Conservation (phyloP, 2,888 invertebrate species). For the Geotrupes spiniger region DNA sequence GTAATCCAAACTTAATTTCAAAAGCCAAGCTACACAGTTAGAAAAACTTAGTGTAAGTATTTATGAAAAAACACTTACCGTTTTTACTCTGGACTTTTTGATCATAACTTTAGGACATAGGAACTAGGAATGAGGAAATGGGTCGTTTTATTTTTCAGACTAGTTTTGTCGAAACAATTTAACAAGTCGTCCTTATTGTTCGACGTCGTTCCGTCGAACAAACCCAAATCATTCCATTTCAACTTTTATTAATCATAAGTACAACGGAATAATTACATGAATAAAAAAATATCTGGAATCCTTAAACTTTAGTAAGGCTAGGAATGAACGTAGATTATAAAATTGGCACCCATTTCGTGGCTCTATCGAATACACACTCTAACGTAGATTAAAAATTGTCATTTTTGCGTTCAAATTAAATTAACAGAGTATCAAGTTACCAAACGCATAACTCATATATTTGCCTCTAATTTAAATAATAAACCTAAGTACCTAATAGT, state of each 20-base stretch:
- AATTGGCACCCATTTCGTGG: conserved; percentile 17
- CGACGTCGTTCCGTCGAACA: too few species aligned
- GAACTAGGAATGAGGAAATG: background rate
- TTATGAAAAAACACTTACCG: too few species aligned
- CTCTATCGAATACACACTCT: conserved; percentile 5
- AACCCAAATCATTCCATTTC: too few species aligned
- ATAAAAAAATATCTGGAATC: conserved; percentile 21
- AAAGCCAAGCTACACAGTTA: too few species aligned
- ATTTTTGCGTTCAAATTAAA: too few species aligned
- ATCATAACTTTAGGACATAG: too few species aligned
- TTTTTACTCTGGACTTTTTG: too few species aligned
- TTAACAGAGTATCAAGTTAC: conserved; percentile 10
- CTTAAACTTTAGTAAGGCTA: conserved; percentile 19
- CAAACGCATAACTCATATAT: conserved; percentile 3
- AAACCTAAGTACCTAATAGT: background rate
- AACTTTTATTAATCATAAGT: conserved; percentile 19
- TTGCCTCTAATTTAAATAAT: conserved; percentile 11
- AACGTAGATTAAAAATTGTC: background rate
- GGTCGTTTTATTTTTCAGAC: background rate
- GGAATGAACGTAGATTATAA: conserved; percentile 11
- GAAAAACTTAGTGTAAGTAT: too few species aligned
- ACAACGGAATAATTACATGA: conserved; percentile 18
- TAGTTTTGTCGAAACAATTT: too few species aligned
- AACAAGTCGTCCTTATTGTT: too few species aligned
- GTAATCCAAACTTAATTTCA: too few species aligned